These are phyloP conservation scores for Protodeltote pygarga DNA, from an alignment of 2,888 invertebrate genomes.

Conservation along the genomic window DNA sequence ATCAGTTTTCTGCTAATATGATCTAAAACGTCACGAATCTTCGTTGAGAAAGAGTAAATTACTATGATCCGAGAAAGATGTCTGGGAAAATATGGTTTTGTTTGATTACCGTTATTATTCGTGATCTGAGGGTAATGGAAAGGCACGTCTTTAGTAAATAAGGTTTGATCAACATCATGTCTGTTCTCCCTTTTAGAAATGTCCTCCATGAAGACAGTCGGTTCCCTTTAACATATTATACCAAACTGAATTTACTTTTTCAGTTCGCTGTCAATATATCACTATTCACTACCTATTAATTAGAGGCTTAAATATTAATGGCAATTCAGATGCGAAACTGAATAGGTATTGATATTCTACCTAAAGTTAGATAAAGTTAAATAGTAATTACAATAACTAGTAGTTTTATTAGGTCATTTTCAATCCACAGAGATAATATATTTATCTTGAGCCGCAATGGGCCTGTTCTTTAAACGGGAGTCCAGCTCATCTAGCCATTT, in stretches of 20 bases:
- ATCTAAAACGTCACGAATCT: constrained; percentile 47
- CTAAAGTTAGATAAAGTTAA: too few species aligned
- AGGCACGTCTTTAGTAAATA: constrained; percentile 27
- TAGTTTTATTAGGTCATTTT: too few species aligned
- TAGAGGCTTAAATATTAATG: constrained; percentile 5
- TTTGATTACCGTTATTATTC: constrained; percentile 53
- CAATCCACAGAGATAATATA: too few species aligned
- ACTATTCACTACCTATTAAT: constrained; percentile 12
- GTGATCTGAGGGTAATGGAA: constrained; percentile 43
- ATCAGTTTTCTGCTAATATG: constrained; percentile 31
- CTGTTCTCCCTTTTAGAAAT: constrained; percentile 2
- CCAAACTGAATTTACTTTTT: constrained; percentile 8
- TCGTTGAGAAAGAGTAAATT: constrained; percentile 58
- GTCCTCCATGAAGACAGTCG: constrained; percentile 1
- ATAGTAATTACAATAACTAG: too few species aligned
- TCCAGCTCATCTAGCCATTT: too few species aligned
- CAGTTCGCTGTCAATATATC: constrained; percentile 5
- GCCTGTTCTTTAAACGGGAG: too few species aligned
- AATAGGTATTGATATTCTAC: constrained; percentile 6
- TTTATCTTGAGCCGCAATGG: too few species aligned
- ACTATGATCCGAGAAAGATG: constrained; percentile 50
- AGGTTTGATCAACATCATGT: constrained; percentile 20
- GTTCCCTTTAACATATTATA: constrained; percentile 10
- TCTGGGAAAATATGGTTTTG: constrained; percentile 46
- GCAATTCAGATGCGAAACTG: constrained; percentile 25